These are phyloP conservation scores for Triplophysa yarkandensis DNA, from an alignment of 2,797 vertebrate genomes.

Conservation along the genomic window DNA sequence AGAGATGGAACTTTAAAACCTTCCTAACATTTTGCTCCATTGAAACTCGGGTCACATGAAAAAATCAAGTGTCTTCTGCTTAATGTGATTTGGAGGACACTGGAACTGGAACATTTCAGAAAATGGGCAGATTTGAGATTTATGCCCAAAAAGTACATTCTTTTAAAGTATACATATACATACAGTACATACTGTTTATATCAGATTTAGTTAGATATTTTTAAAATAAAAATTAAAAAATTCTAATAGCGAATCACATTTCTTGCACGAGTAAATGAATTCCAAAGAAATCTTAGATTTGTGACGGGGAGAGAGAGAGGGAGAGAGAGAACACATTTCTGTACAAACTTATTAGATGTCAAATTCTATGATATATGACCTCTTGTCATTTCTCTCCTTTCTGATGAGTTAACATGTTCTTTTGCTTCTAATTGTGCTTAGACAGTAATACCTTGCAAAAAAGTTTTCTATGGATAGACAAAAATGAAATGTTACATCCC, in stretches of 20 bases:
- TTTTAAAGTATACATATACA: background rate
- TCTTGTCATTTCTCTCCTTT: slow-evolving; percentile 8
- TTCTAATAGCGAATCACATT: too few relatives aligned
- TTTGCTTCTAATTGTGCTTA: slow-evolving; percentile 17
- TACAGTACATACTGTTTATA: too few relatives aligned
- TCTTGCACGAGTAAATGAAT: background rate
- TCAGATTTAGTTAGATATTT: too few relatives aligned
- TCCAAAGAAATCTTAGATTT: too few relatives aligned
- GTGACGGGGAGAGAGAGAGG: too few relatives aligned
- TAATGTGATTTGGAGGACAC: background rate
- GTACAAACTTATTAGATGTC: slow-evolving; percentile 1
- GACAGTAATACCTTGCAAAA: background rate
- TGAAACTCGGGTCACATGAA: background rate
- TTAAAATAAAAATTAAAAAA: too few relatives aligned
- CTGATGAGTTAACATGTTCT: slow-evolving; percentile 16
- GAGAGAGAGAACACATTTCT: too few relatives aligned
- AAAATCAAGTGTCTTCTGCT: background rate
- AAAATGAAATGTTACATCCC: slow-evolving; percentile 21
- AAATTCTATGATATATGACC: slow-evolving; percentile 15
- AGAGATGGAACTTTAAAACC: background rate
- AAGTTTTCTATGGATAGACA: slow-evolving; percentile 22
- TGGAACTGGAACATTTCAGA: background rate
- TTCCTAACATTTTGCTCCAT: background rate
- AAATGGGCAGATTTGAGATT: background rate
- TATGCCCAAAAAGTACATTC: background rate